Evolutionary conservation across 2,797 vertebrate species (phyloP), one percentile per base, ranked within the genome.

Genomic region (Crocodylus rhombifer): DNA sequence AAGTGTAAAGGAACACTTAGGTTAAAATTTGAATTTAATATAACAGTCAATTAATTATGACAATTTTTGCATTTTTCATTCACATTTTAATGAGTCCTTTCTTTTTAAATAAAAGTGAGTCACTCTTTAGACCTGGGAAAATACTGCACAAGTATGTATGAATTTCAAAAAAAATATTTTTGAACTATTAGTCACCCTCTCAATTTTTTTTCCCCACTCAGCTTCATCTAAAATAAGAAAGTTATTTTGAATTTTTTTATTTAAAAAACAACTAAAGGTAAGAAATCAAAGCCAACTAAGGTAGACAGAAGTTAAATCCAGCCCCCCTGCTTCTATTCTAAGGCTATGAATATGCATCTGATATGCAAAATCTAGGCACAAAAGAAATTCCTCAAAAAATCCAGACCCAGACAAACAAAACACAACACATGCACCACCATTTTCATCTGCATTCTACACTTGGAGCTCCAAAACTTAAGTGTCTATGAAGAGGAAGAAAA

Each of bases 221-320:
- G 33, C 9, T 80, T 3, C 6, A 57, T 14, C 26, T 36, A 23
- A 6, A 12, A 63, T 26, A 51, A 51, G 6, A 9, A 51, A 25
- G 33, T 73, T 51, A 23, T 42, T 51, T 15, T 7, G 36, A 51
- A 14, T 71, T 71, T 36, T 62, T 62, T 25, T 7, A 15, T 18
- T 77, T 87, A 84, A 60, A 36, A 89, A 90, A 36, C 26, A 84
- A 69, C 78, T 81, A 21, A 87, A 92, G 42, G 67, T 1, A 94
- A 63, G 1, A 56, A 77, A 30, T 56, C 58, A 92, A 95, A 90
- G 51, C 11, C 36, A 78, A 51, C 6, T 61, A 3, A 80, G 85
- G 23, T 15, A 26, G 5, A 60, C 14, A 36, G 3, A 83, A 89
- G 51, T 61, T 33, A 58, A 9, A 6, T 79, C 67, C 33, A 20